Conservation (phyloP, 2,888 invertebrate genomes). For the Tiliacea citrago region DNA sequence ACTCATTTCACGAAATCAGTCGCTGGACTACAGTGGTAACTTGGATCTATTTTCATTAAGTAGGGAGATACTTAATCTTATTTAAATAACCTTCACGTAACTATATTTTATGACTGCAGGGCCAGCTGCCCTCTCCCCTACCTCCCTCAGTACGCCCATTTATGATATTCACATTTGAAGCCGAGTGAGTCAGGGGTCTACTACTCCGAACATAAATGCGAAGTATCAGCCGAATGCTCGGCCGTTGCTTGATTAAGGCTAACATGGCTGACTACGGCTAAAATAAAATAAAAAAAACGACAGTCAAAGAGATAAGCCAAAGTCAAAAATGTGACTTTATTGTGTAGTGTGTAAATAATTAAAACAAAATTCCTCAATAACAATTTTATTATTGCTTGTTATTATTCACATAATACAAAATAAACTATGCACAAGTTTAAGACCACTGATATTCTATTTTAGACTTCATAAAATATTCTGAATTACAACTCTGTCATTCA, state of each 20-base stretch:
- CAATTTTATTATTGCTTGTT: constrained; percentile 92
- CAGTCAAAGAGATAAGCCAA: too few species aligned
- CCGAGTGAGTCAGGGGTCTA: not conserved
- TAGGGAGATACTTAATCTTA: not conserved
- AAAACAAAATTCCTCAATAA: constrained; percentile 82
- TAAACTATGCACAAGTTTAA: constrained; percentile 92
- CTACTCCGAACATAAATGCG: too few species aligned
- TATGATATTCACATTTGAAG: not conserved
- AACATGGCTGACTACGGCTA: too few species aligned
- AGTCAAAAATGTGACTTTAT: too few species aligned
- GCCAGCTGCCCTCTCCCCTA: too few species aligned
- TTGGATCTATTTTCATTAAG: not conserved
- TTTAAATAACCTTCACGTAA: too few species aligned
- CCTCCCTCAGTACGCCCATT: too few species aligned
- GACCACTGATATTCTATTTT: constrained; percentile 86
- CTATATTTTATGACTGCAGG: not conserved
- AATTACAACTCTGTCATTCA: constrained; percentile 79
- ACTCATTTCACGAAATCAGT: not conserved
- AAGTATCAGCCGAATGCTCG: too few species aligned
- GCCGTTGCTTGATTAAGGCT: too few species aligned
- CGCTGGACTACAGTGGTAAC: not conserved
- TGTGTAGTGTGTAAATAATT: constrained; percentile 22
- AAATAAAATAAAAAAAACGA: too few species aligned
- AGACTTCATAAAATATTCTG: constrained; percentile 84
- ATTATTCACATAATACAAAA: constrained; percentile 93